A percentile compares a stretch with the other conserved stretches of the same genome.
These are phyloP conservation scores for Arrhopalites spinosus DNA, from an alignment of 2,888 invertebrate genomes.

Conservation along the genomic window DNA sequence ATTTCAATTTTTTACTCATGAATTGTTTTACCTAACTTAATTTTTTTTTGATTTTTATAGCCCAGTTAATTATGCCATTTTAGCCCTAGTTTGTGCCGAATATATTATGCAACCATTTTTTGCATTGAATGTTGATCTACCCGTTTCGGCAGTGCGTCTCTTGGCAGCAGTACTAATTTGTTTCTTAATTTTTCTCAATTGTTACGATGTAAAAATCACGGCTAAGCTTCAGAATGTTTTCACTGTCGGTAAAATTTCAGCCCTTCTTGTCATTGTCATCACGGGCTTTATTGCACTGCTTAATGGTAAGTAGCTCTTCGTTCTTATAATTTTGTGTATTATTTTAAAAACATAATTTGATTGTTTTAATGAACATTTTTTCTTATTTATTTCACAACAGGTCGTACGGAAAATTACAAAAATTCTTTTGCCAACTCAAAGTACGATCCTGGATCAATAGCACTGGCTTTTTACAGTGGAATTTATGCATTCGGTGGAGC, in stretches of 20 bases:
- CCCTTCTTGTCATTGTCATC: constrained; percentile 46
- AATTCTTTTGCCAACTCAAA: constrained; percentile 47
- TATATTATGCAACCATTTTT: constrained; percentile 50
- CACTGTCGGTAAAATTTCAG: constrained; percentile 48
- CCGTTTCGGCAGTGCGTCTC: constrained; percentile 43
- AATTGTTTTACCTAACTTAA: constrained; percentile 12
- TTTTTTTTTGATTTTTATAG: constrained; percentile 32
- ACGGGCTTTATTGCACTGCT: constrained; percentile 38
- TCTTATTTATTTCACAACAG: background rate
- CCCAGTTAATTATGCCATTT: constrained; percentile 51
- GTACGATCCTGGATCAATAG: constrained; percentile 44
- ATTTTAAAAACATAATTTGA: background rate
- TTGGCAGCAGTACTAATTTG: constrained; percentile 44
- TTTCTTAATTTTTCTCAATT: constrained; percentile 48
- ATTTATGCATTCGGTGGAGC: constrained; percentile 53
- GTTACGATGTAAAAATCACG: constrained; percentile 45
- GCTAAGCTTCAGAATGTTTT: constrained; percentile 48
- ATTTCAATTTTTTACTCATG: constrained; percentile 1
- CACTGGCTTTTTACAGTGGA: constrained; percentile 49
- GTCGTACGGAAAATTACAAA: constrained; percentile 41
- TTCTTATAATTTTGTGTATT: background rate
- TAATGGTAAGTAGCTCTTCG: constrained; percentile 19
- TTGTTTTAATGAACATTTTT: background rate
- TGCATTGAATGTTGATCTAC: constrained; percentile 17
- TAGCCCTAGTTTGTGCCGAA: constrained; percentile 48